Evolutionary conservation across 1,140 invertebrate genomes (phyloP).

Genomic region (Pachyrhynchus sulphureomaculatus): DNA sequence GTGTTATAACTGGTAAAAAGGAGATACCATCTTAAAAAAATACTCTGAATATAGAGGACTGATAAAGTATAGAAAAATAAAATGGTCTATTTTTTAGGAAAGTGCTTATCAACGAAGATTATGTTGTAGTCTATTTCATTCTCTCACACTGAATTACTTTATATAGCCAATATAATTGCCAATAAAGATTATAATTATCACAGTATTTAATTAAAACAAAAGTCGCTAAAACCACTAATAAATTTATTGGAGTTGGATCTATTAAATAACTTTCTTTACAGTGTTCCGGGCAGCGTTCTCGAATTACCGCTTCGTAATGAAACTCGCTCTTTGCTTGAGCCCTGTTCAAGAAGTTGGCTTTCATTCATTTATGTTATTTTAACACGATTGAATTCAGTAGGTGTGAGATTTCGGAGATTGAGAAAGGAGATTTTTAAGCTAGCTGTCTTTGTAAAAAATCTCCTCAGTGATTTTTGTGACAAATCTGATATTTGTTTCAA

Average conservation of each 20-base stretch:
- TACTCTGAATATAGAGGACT: too few relatives aligned
- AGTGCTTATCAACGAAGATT: too few relatives aligned
- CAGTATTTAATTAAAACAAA: constrained; percentile 72
- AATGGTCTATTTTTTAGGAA: too few relatives aligned
- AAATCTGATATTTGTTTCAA: too few relatives aligned
- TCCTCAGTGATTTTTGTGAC: too few relatives aligned
- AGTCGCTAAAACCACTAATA: constrained; percentile 77
- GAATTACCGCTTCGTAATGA: constrained; percentile 77
- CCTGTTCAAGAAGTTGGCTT: constrained; percentile 75
- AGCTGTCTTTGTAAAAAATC: neutral
- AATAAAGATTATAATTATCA: constrained; percentile 79
- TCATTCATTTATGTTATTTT: constrained; percentile 71
- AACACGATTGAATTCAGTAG: constrained; percentile 79
- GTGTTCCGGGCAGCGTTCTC: constrained; percentile 75
- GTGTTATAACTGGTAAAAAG: too few relatives aligned
- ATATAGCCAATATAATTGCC: too few relatives aligned
- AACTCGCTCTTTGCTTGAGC: constrained; percentile 77
- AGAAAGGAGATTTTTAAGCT: constrained; percentile 78
- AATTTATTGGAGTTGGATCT: constrained; percentile 89
- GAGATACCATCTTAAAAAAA: too few relatives aligned
- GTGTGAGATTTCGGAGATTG: constrained; percentile 74
- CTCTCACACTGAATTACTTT: too few relatives aligned
- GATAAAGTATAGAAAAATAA: too few relatives aligned
- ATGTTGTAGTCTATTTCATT: too few relatives aligned
- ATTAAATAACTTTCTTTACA: constrained; percentile 74